A percentile compares a stretch with the other conserved stretches of the same genome.
These are phyloP conservation scores for Pseudomyrmex gracilis DNA, from an alignment of 1,140 invertebrate species.

Conservation along the genomic window DNA sequence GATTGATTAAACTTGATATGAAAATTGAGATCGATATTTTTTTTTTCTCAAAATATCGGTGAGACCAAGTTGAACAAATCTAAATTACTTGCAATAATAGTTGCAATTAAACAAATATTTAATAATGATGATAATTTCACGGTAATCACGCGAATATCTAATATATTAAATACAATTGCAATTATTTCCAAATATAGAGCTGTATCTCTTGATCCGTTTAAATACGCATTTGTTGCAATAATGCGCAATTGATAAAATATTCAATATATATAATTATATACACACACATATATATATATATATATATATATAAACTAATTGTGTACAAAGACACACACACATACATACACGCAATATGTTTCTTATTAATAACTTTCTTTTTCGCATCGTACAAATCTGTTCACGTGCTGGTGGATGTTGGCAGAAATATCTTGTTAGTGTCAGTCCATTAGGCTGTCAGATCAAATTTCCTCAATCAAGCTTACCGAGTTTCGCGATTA, in stretches of 20 bases:
- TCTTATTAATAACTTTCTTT: too few relatives aligned
- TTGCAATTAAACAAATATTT: background rate
- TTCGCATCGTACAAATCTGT: background rate
- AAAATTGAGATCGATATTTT: background rate
- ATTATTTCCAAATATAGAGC: background rate
- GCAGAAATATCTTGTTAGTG: slow-evolving; percentile 45
- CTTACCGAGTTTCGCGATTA: background rate
- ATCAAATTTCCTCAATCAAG: slow-evolving; percentile 45
- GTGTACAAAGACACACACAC: too few relatives aligned
- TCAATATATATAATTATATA: background rate
- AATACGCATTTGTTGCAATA: background rate
- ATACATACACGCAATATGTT: too few relatives aligned
- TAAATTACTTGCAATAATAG: background rate
- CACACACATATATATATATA: too few relatives aligned
- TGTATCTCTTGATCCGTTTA: background rate
- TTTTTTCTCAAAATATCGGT: background rate
- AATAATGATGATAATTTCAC: background rate
- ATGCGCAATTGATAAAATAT: background rate
- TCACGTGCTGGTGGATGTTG: background rate
- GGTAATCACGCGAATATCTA: background rate
- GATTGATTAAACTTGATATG: background rate
- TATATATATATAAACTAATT: background rate
- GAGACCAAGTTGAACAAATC: background rate
- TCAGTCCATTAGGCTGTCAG: slow-evolving; percentile 32
- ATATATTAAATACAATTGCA: background rate